A percentile compares a stretch with the other conserved stretches of the same genome.
These are phyloP conservation scores for Pollenia labialis DNA, from an alignment of 2,888 invertebrate species.

Conservation along the genomic window DNA sequence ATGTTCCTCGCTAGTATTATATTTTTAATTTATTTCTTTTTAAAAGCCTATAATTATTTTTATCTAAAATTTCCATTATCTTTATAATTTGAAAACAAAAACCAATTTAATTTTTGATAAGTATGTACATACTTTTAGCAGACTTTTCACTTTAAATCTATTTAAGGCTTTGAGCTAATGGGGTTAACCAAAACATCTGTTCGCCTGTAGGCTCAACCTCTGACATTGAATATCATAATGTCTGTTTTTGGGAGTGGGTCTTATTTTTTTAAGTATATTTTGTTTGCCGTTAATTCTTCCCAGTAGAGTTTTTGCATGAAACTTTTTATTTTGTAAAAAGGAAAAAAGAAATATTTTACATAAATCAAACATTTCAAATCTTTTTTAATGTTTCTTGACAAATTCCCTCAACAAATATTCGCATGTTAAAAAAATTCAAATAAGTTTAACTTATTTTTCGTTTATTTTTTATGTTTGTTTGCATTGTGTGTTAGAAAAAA, in stretches of 20 bases:
- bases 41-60: too few species aligned
- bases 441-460: conserved; percentile 20
- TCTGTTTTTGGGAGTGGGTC: too few species aligned
- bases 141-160: too few species aligned
- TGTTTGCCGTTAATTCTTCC: background rate
- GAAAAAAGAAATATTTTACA: conserved; percentile 1
- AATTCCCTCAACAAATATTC: conserved; percentile 45
- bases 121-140: too few species aligned
- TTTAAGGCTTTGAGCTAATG: too few species aligned
- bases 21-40: too few species aligned
- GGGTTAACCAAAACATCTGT: background rate
- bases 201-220: background rate
- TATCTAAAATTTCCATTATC: too few species aligned
- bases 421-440: background rate
- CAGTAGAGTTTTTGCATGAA: background rate
- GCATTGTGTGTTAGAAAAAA: conserved; percentile 13
- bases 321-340: background rate
- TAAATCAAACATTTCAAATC: conserved; percentile 32
- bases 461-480: background rate
- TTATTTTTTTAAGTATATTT: background rate
- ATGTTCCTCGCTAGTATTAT: too few species aligned
- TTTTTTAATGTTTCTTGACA: conserved; percentile 14
- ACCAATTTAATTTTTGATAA: too few species aligned
- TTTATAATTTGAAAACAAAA: too few species aligned
- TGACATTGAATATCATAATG: background rate